Conservation (phyloP, 2,113 vertebrate genomes). For the Protobothrops mucrosquamatus region DNA sequence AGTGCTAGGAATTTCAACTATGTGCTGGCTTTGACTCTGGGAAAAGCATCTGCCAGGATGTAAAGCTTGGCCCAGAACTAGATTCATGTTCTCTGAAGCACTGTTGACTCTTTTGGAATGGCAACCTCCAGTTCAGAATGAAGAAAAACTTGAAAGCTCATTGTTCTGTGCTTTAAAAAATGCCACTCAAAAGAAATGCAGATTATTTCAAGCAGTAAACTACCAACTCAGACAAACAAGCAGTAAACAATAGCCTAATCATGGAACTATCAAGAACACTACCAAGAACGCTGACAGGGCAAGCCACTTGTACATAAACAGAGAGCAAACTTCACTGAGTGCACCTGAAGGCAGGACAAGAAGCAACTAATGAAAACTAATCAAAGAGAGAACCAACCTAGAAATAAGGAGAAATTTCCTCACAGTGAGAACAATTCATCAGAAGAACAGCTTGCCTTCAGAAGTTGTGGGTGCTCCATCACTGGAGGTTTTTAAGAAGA, state of each 20-base stretch:
- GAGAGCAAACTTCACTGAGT: background rate
- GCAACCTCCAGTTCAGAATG: background rate
- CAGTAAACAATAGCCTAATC: background rate
- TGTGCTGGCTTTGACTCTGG: conserved; percentile 20
- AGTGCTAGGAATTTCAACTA: conserved; percentile 64
- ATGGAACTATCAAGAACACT: background rate
- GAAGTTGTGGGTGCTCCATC: background rate
- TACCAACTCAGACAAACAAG: background rate
- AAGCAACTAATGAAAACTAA: background rate
- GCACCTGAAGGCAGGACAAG: background rate
- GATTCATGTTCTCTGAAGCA: conserved; percentile 25
- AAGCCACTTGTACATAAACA: background rate
- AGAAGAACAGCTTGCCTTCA: background rate
- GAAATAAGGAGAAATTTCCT: background rate
- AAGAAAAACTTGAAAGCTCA: background rate
- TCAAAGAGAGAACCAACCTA: background rate
- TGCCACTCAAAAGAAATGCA: background rate
- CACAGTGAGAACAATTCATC: background rate
- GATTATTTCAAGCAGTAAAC: background rate
- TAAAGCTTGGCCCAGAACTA: background rate
- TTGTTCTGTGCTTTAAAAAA: background rate
- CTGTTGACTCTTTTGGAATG: no score
- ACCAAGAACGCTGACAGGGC: background rate
- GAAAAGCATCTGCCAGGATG: conserved; percentile 42
- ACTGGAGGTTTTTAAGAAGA: background rate